phyloP scores from a whole-genome alignment of 2,888 invertebrate species.

The Platynereis dumerilii region DNA sequence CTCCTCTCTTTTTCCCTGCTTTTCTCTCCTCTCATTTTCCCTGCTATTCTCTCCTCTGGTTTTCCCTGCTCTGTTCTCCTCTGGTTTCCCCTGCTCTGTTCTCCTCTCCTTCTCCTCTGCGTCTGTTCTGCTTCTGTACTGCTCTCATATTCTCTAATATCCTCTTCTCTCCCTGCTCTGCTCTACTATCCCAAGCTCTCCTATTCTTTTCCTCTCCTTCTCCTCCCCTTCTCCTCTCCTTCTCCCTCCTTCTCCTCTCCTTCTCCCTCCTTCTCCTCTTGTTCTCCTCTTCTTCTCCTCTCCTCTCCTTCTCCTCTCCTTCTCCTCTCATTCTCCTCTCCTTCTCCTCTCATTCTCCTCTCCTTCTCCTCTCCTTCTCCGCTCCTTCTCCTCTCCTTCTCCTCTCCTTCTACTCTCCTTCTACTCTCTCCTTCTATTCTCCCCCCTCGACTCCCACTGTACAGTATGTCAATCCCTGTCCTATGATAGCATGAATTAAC shows the following conservation, averaged over 20 bases:
- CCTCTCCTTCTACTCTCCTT: too few relatives aligned
- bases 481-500: too few relatives aligned
- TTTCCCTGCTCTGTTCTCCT: background rate
- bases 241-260: background rate
- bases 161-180: background rate
- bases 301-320: background rate
- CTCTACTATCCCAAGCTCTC: background rate
- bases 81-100: background rate
- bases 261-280: too few relatives aligned
- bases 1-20: background rate
- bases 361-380: too few relatives aligned
- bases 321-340: background rate
- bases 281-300: background rate
- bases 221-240: background rate
- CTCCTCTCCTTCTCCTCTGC: background rate
- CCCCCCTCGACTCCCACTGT: too few relatives aligned
- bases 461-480: too few relatives aligned
- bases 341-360: too few relatives aligned
- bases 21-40: background rate
- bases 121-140: background rate
- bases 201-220: background rate
- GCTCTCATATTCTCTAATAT: background rate
- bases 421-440: background rate
- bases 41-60: conserved; percentile 1
- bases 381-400: too few relatives aligned